Evolutionary conservation across 2,797 vertebrate species (phyloP).

Genomic region (Lerista edwardsae): DNA sequence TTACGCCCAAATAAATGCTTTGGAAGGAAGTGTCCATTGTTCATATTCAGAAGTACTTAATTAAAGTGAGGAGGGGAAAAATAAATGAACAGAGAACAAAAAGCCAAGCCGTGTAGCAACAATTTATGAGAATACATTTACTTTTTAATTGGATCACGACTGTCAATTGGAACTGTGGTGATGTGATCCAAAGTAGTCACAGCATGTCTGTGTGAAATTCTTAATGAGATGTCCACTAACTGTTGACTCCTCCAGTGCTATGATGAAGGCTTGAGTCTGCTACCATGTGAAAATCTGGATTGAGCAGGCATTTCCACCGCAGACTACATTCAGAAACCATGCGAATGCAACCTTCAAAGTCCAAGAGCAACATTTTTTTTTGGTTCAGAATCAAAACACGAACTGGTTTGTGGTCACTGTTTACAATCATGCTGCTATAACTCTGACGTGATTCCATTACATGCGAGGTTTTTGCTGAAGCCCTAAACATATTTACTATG

Average conservation of each 20-base stretch:
- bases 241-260: slow-evolving; percentile 64
- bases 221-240: slow-evolving; percentile 78
- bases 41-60: slow-evolving; percentile 49
- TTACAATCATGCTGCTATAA: background rate
- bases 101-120: slow-evolving; percentile 53
- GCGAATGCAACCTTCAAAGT: slow-evolving; percentile 61
- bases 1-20: slow-evolving; percentile 33
- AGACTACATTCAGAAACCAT: slow-evolving; percentile 66
- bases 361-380: slow-evolving; percentile 55
- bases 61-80: slow-evolving; percentile 64
- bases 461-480: background rate
- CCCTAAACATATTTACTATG: no score
- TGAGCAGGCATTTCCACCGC: slow-evolving; percentile 55
- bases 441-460: background rate
- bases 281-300: slow-evolving; percentile 60
- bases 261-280: slow-evolving; percentile 50
- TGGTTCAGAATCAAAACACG: slow-evolving; percentile 54
- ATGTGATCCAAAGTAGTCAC: slow-evolving; percentile 72
- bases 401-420: slow-evolving; percentile 56
- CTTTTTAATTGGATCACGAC: slow-evolving; percentile 74
- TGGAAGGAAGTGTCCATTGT: background rate
- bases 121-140: slow-evolving; percentile 65
- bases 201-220: slow-evolving; percentile 66
- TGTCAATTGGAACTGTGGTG: slow-evolving; percentile 58
- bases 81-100: slow-evolving; percentile 53